Evolutionary conservation across 2,113 vertebrate species (phyloP).

Genomic region (Bucco capensis): DNA sequence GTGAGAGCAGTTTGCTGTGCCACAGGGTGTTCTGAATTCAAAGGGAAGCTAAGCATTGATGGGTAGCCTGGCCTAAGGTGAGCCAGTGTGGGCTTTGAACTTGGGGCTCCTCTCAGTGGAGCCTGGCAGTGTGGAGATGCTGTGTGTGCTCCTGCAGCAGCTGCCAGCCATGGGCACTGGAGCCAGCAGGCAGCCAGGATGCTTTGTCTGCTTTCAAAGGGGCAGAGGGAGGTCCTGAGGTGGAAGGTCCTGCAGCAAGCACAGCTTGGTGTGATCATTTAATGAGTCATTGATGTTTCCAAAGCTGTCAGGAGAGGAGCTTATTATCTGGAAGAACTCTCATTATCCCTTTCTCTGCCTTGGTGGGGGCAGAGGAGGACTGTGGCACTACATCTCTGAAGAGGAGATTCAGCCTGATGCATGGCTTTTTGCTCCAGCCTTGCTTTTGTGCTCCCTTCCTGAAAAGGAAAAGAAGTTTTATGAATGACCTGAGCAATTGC

Average conservation of each 20-base stretch:
- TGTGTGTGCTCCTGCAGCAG: fast-evolving
- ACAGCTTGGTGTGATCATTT: background rate
- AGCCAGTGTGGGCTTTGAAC: background rate
- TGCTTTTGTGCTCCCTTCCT: slow-evolving; percentile 45
- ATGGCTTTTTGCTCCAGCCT: background rate
- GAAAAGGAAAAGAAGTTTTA: slow-evolving; percentile 56
- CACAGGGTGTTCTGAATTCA: background rate
- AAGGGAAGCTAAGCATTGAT: background rate
- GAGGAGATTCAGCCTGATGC: background rate
- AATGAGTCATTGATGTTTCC: background rate
- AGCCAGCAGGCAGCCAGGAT: background rate
- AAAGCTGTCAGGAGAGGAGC: background rate
- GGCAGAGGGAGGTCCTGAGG: background rate
- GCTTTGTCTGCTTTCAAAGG: background rate
- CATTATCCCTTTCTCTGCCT: background rate
- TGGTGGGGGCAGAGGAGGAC: background rate
- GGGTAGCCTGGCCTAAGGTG: background rate
- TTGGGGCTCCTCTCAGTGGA: background rate
- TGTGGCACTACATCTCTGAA: fast-evolving
- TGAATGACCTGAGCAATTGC: slow-evolving; percentile 65
- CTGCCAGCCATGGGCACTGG: background rate
- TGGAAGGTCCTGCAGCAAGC: background rate
- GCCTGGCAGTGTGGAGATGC: background rate
- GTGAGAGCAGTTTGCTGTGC: background rate
- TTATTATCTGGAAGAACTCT: background rate